Base-by-base conservation (phyloP, 1,140 invertebrate genomes). In the Campoletis sonorensis region DNA sequence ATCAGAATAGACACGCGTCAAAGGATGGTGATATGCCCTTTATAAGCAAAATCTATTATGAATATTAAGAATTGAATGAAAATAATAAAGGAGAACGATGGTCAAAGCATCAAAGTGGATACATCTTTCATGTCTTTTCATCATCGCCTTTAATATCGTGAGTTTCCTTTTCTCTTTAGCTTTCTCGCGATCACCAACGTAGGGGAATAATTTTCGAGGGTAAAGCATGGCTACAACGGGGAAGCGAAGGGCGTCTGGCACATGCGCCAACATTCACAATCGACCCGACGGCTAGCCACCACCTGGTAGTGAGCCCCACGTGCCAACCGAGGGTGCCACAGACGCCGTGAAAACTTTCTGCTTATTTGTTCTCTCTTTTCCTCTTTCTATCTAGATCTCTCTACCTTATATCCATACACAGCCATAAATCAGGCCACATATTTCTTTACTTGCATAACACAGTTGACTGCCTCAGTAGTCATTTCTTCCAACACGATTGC, bases 271-370 rank as follows among this genome's bases (percentile, higher is more conserved):
- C 58, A 76, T 40, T 80, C 81, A 71, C 83, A 89, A 91, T 90
- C 89, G 90, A 91, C 88, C 88, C 89, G 86, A 85, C 84, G 87
- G 84, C 86, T 85, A 89, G 88, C 88, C 88, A 90, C 90, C 90
- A 91, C 89, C 89, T 91, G 89, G 90, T 87, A 88, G 86, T 85
- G 86, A 84, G 73, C 88, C 88, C 87, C 90, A 91, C 89, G 89
- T 91, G 89, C 86, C 89, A 85, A 81, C 84, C 84, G 85, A 85
- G 88, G 86, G 88, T 88, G 86, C 86, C 86, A 86, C 85, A 84
- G 81, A 85, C 86, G 87, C 83, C 83, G 83, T 81, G 79, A 80
- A 81, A 83, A 84, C 80, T 70, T 81, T 67, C 15, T 26, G 23
- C 61, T 27, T 7, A 26, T 58, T 61, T 27, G 11, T 16, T 64